A percentile compares a stretch with the other conserved stretches of the same genome.
Evolutionary conservation across 1,140 invertebrate genomes (phyloP).

Genomic region (Caenorhabditis tropicalis): DNA sequence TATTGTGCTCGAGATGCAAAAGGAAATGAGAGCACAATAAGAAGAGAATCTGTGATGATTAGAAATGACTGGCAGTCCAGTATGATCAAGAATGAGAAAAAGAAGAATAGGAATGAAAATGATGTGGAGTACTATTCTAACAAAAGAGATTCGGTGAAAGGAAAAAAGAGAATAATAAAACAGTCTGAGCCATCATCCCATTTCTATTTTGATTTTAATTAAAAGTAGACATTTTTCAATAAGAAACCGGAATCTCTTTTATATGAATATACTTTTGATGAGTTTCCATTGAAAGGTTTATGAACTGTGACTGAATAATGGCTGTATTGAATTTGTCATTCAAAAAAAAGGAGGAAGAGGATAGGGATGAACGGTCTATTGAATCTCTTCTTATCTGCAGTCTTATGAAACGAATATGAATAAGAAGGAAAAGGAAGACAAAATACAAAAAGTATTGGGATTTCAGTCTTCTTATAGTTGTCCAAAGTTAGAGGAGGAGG

Average conservation of each 20-base stretch:
- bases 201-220: slow-evolving; percentile 12
- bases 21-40: background rate
- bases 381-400: background rate
- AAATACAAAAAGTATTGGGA: background rate
- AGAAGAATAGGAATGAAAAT: background rate
- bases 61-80: background rate
- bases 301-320: background rate
- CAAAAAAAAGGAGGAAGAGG: background rate
- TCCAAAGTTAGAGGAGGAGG: background rate
- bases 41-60: background rate
- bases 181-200: background rate
- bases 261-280: slow-evolving; percentile 20
- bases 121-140: background rate
- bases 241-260: background rate
- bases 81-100: slow-evolving; percentile 7
- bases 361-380: background rate
- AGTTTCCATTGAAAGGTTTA: background rate
- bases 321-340: background rate
- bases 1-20: background rate
- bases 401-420: background rate
- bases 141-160: background rate
- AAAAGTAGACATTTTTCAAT: background rate
- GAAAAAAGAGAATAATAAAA: background rate
- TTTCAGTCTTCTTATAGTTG: background rate
- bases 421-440: background rate